A percentile compares a stretch with the other conserved stretches of the same genome.
Evolutionary conservation across 1,140 invertebrate species (phyloP).

Genomic region (Argopecten irradians): DNA sequence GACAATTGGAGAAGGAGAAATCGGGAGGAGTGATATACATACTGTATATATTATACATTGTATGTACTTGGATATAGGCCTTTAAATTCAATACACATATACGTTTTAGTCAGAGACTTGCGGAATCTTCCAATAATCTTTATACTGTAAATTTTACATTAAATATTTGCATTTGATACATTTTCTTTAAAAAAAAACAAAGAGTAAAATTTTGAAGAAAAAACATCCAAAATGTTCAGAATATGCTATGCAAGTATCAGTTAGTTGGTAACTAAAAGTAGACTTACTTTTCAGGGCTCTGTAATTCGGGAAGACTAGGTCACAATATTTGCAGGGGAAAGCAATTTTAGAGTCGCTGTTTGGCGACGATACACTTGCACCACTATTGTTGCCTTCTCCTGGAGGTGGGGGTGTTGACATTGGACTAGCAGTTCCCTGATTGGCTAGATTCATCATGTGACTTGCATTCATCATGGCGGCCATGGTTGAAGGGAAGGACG

Average conservation of each 20-base stretch:
- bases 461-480: constrained; percentile 49
- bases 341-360: constrained; percentile 42
- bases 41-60: background rate
- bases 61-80: background rate
- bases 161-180: constrained; percentile 24
- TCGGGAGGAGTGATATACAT: background rate
- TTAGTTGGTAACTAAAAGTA: background rate
- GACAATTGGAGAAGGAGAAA: background rate
- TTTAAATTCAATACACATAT: background rate
- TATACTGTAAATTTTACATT: background rate
- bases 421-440: constrained; percentile 47
- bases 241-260: background rate
- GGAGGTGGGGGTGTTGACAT: constrained; percentile 47
- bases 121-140: background rate
- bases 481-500: constrained; percentile 26
- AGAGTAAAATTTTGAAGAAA: background rate
- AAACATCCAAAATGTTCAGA: background rate
- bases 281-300: constrained; percentile 77
- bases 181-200: background rate
- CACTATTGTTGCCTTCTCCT: constrained; percentile 33
- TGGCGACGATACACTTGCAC: background rate
- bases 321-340: constrained; percentile 92
- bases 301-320: constrained; percentile 90
- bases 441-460: constrained; percentile 38
- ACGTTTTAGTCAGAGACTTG: too few species aligned